Percentiles rank a stretch among this genome's conserved stretches.
phyloP scores from a whole-genome alignment of 2,888 invertebrate species.

The Allygus modestus region DNA sequence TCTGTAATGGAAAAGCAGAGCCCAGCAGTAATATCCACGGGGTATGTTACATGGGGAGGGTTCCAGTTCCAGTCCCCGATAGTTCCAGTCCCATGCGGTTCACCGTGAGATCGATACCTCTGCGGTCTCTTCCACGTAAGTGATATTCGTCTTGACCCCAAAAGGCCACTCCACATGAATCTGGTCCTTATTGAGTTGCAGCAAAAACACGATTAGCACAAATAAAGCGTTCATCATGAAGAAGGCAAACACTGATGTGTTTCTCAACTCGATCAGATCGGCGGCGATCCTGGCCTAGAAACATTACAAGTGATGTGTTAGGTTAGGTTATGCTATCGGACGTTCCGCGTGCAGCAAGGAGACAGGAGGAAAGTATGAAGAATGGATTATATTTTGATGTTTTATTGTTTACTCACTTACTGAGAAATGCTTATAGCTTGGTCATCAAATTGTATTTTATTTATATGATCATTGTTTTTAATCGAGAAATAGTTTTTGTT shows the following conservation, averaged over 20 bases:
- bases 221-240: constrained; percentile 99
- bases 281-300: constrained; percentile 92
- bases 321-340: constrained; percentile 78
- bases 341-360: constrained; percentile 73
- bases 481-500: too few relatives aligned
- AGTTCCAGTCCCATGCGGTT: constrained; percentile 56
- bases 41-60: constrained; percentile 60
- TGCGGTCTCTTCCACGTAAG: constrained; percentile 94
- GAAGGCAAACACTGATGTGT: constrained; percentile 98
- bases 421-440: too few relatives aligned
- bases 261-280: constrained; percentile 95
- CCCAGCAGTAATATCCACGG: constrained; percentile 35
- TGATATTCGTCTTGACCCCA: constrained; percentile 96
- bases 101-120: constrained; percentile 80
- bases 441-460: too few relatives aligned
- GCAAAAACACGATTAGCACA: constrained; percentile 98
- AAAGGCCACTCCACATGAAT: constrained; percentile 98
- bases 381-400: constrained; percentile 51
- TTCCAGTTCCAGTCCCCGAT: constrained; percentile 9
- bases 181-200: constrained; percentile 99
- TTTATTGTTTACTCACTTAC: neutral
- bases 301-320: constrained; percentile 72
- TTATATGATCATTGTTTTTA: too few relatives aligned
- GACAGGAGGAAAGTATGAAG: constrained; percentile 15
- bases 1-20: too few relatives aligned